A percentile compares a stretch with the other conserved stretches of the same genome.
These are phyloP conservation scores for Metaphire vulgaris DNA, from an alignment of 1,140 invertebrate genomes.

Conservation along the genomic window DNA sequence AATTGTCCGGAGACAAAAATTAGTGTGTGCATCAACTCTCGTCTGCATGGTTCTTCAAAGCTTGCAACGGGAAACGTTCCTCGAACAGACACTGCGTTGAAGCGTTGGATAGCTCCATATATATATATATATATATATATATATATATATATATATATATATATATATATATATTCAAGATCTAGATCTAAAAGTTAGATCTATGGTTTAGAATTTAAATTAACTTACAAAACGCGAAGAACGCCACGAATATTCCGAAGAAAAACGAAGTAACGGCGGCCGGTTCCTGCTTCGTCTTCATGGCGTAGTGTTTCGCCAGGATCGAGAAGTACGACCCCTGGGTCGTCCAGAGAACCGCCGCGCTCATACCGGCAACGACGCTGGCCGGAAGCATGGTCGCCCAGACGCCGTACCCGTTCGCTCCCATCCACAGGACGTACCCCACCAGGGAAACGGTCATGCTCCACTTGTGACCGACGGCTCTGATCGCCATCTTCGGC, in stretches of 20 bases:
- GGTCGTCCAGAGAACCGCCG: not conserved
- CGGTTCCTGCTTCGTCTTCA: not conserved
- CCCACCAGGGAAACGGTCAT: not conserved
- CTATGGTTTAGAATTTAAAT: too few species aligned
- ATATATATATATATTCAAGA: too few species aligned
- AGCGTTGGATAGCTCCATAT: too few species aligned
- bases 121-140: too few species aligned
- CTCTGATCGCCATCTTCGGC: not conserved
- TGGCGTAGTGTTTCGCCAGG: constrained; percentile 8
- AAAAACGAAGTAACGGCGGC: not conserved
- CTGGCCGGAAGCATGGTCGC: constrained; percentile 8
- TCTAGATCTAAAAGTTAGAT: too few species aligned
- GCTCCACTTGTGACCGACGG: constrained; percentile 3
- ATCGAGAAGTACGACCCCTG: constrained; percentile 4
- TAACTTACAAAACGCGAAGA: not conserved
- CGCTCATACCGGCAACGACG: not conserved
- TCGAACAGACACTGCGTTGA: too few species aligned
- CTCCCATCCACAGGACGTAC: constrained; percentile 2
- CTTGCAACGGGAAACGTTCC: too few species aligned
- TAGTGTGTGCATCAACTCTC: too few species aligned
- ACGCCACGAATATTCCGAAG: not conserved
- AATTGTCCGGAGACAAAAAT: too few species aligned
- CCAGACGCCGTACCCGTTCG: constrained; percentile 9
- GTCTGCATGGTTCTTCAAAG: too few species aligned
- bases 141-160: too few species aligned